Percentiles rank a stretch among this genome's conserved stretches.
These are phyloP conservation scores for Propithecus coquereli DNA, from an alignment of 2,113 vertebrate genomes.

Conservation along the genomic window DNA sequence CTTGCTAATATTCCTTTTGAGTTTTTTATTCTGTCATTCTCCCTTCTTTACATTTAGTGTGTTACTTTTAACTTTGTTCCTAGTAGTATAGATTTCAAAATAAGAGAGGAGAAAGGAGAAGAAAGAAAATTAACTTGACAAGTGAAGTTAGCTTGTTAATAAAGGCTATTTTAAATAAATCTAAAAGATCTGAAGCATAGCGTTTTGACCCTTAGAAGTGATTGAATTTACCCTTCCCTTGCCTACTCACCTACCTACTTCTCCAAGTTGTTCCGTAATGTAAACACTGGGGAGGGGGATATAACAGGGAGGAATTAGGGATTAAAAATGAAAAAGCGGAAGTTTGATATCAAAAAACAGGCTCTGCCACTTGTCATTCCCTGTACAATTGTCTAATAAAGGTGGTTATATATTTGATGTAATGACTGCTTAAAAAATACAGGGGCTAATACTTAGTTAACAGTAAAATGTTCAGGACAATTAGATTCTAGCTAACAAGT, in stretches of 20 bases:
- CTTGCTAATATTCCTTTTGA: neutral
- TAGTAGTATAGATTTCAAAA: neutral
- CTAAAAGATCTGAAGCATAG: neutral
- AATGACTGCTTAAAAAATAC: neutral
- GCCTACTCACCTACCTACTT: neutral
- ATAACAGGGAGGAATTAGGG: neutral
- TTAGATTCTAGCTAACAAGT: neutral
- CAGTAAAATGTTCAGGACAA: neutral
- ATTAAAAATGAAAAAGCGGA: neutral
- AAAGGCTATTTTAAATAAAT: neutral
- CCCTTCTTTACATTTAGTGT: neutral
- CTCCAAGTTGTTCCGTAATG: neutral
- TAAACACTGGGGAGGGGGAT: neutral
- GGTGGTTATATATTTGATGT: neutral
- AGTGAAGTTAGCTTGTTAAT: neutral
- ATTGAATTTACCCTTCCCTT: neutral
- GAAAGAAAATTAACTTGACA: neutral
- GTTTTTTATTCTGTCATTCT: neutral
- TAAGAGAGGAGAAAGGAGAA: neutral
- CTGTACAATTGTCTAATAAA: neutral
- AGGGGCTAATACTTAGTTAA: neutral
- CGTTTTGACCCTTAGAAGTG: neutral
- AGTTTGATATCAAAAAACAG: neutral
- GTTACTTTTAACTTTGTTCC: neutral
- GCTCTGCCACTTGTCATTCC: neutral